Evolutionary conservation across 2,888 invertebrate species (phyloP).

Genomic region (Nemotelus pantherinus): DNA sequence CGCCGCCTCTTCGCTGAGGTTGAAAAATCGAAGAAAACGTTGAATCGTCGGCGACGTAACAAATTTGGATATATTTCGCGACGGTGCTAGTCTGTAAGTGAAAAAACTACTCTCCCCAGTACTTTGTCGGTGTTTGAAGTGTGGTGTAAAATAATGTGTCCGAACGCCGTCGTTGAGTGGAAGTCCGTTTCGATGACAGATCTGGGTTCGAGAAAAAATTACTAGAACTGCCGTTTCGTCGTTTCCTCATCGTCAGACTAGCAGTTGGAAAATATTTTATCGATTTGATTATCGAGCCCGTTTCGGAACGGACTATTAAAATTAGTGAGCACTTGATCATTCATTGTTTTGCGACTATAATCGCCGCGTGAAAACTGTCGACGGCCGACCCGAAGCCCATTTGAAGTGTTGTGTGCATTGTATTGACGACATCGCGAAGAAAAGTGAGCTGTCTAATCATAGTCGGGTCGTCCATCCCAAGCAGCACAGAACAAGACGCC

Average conservation of each 20-base stretch:
- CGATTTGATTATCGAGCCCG: not conserved
- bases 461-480: conserved; percentile 1
- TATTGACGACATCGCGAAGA: conserved; percentile 7
- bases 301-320: not conserved
- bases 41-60: conserved; percentile 14
- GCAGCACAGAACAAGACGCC: conserved; percentile 6
- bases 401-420: conserved; percentile 26
- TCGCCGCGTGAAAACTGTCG: conserved; percentile 4
- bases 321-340: conserved; percentile 5
- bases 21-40: conserved; percentile 36
- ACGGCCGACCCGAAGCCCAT: conserved; percentile 21
- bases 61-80: not conserved
- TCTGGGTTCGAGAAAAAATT: conserved; percentile 49
- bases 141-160: conserved; percentile 29
- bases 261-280: not conserved
- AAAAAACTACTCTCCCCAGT: not conserved
- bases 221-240: conserved; percentile 37
- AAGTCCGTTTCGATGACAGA: conserved; percentile 47
- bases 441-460: not conserved
- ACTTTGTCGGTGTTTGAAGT: conserved; percentile 12
- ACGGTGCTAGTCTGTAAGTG: not conserved
- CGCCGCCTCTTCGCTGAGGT: conserved; percentile 49
- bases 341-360: not conserved
- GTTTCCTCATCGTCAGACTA: conserved; percentile 14
- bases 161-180: conserved; percentile 40